Percentiles rank a stretch among this genome's conserved stretches.
These are phyloP conservation scores for Pristionchus maxplancki DNA, from an alignment of 2,888 invertebrate genomes.

Conservation along the genomic window DNA sequence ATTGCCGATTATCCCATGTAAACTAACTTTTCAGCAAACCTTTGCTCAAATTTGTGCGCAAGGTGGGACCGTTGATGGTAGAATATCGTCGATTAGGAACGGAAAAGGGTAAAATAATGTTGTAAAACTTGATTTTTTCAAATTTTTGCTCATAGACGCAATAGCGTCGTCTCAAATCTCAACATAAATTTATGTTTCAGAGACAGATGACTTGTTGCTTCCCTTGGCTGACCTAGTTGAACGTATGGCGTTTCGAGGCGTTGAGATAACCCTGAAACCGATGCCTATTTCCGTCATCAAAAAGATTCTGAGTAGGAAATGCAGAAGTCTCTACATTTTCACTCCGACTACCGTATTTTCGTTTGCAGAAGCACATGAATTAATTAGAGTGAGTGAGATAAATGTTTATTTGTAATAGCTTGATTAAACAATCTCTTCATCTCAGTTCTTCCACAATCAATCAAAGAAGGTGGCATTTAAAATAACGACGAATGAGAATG, in stretches of 20 bases:
- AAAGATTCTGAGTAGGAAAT: background rate
- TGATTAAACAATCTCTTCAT: background rate
- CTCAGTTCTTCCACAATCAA: background rate
- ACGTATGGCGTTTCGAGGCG: background rate
- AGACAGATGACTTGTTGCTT: background rate
- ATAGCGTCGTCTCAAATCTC: no score
- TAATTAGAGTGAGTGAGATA: background rate
- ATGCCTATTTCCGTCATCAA: background rate
- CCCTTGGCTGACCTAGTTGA: background rate
- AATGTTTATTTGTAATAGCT: background rate
- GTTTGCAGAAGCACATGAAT: background rate
- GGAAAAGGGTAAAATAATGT: background rate
- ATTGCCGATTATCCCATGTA: background rate
- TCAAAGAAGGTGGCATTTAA: background rate
- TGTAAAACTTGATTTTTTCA: no score
- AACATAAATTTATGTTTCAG: background rate
- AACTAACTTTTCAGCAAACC: background rate
- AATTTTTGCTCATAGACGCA: no score
- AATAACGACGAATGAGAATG: background rate
- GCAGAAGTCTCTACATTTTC: background rate
- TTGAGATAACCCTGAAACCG: background rate
- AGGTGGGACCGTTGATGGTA: background rate
- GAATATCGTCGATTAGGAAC: background rate
- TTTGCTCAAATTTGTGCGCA: background rate
- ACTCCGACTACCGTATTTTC: background rate